phyloP scores from a whole-genome alignment of 37 sponge, comb jelly and placozoan genomes.

The Axinella damicornis region DNA sequence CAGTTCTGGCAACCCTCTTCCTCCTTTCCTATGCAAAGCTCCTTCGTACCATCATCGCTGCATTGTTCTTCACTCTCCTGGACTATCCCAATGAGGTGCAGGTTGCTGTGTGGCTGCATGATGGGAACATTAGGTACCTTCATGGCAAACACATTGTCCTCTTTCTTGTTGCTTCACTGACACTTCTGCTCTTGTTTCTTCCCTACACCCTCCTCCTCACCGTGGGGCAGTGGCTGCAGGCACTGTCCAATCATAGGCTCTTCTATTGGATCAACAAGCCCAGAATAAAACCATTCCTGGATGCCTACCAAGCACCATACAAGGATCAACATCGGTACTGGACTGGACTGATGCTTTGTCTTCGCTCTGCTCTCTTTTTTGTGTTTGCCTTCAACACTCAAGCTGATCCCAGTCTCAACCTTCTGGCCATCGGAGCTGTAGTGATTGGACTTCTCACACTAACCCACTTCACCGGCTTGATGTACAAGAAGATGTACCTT shows the following conservation, averaged over 20 bases:
- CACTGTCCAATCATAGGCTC: not conserved
- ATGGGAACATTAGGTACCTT: constrained; percentile 10
- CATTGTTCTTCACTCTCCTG: not conserved
- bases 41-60: not conserved
- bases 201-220: constrained; percentile 11
- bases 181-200: not conserved
- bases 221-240: not conserved
- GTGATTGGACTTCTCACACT: no score
- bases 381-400: no score
- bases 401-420: no score
- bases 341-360: no score
- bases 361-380: no score
- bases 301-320: no score
- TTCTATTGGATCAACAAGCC: not conserved
- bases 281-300: no score
- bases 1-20: constrained; percentile 21
- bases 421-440: no score
- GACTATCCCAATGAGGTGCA: not conserved
- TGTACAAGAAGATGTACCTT: no score
- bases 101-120: constrained; percentile 1
- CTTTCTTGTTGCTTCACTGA: not conserved
- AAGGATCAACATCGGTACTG: no score
- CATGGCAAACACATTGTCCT: not conserved
- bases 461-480: no score
- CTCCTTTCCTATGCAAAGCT: constrained; percentile 24